Evolutionary conservation across 2,888 invertebrate species (phyloP), one percentile per base, ranked within the genome.

Genomic region (Anodontia alba): DNA sequence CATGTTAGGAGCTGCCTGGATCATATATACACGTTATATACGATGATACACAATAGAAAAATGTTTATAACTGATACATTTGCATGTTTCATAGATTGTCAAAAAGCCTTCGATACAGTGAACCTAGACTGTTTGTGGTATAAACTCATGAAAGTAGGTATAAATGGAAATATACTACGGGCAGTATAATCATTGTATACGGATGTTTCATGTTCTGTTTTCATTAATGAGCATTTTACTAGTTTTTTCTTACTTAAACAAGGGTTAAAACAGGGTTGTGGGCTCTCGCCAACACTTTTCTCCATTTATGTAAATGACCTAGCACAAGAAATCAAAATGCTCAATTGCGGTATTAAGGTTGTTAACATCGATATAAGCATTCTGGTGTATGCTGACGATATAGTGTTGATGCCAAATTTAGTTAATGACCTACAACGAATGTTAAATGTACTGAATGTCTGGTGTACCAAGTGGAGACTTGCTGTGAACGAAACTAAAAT

Each of bases 181-280:
- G 73, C 78, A 2, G 38, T 82, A 29, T 23, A 72, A n/a, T 78
- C 72, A 8, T 23, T 82, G n/a, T 78, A 78, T 26, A n/a, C 26
- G 2, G 20, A 17, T 38, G 70, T 67, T 26, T 5, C 7, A 33
- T 71, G 42, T 42, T 42, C 42, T 33, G 76, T 76, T n/a, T 26
- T 46, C 20, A 31, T 76, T 10, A 71, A 76, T 33, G 20, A 46
- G 26, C 5, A 38, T 42, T 1, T 51, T 10, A 74, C 80, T 29
- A 74, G 70, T 15, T 46, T 57, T 46, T 80, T 80, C 36, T 0
- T 1, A 15, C 73, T 74, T 0, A 29, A 17, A 1, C 3, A 5
- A 17, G 83, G 83, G 33, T 38, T 83, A 57, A 66, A 62, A 23
- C 80, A 80, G 46, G 80, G 83, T 8, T 79, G 76, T 75, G 42